Evolutionary conservation across 2,888 invertebrate genomes (phyloP), one percentile per base, ranked within the genome.

Genomic region (Hylaea fasciaria): DNA sequence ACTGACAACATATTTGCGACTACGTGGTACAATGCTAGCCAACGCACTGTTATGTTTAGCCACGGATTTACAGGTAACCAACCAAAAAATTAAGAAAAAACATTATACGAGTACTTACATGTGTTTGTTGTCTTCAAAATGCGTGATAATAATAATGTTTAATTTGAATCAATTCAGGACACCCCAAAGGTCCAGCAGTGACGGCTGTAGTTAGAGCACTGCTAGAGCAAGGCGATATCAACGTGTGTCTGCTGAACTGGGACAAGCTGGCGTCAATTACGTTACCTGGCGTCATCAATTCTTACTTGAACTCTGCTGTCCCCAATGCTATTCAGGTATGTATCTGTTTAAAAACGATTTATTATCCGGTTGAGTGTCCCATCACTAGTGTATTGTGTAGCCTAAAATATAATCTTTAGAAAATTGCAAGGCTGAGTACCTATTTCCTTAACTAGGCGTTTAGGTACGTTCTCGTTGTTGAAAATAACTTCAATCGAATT

Each of bases 201-300:
- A 77, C 68, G 1, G 76, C 74, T 9, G 71, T 90, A 46, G 72
- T 84, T 62, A 77, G 75, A 29, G 78, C 82, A 14, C 87, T 81
- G 68, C 66, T 91, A 57, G 75, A 82, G 45, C 74, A 78, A 59
- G 80, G 77, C 32, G 69, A 77, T 37, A 75, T 70, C 66, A 91
- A 91, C 65, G 88, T 91, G 14, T 84, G 74, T 14, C 77, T 91
- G n/a, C 70, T 91, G 44, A 85, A 91, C 69, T 91, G 91, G 91
- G 77, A 89, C 28, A 76, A 80, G 11, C 74, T 86, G 61, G 91
- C 91, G 32, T 84, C 89, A 1, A 50, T 74, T 11, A 66, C 72
- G 9, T 50, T 73, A 29, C 78, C 81, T 11, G 76, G 72, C 57
- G 58, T 87, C 16, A 63, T 81, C 7, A 72, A 66, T 32, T 88